These are phyloP conservation scores for Rynchops niger DNA, from an alignment of 2,113 vertebrate species.

Conservation along the genomic window DNA sequence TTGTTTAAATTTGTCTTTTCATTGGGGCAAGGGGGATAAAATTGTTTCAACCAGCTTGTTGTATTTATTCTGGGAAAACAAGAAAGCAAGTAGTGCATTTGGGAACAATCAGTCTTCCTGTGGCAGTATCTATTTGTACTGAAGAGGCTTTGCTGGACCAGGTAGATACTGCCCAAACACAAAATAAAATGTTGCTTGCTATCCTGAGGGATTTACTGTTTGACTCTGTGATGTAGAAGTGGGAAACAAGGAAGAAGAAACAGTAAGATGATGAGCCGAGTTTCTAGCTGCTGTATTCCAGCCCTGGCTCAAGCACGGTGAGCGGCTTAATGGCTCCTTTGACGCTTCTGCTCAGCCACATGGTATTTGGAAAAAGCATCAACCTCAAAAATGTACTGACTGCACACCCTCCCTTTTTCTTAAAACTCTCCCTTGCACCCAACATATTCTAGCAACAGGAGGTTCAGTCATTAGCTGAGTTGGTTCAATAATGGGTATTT, in stretches of 20 bases:
- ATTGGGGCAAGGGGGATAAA: neutral
- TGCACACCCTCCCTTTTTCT: neutral
- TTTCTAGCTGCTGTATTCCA: neutral
- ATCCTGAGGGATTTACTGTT: neutral
- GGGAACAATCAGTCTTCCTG: neutral
- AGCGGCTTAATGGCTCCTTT: neutral
- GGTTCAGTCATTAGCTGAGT: neutral
- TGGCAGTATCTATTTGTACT: neutral
- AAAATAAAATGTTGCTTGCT: neutral
- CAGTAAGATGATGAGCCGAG: neutral
- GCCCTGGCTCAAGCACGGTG: neutral
- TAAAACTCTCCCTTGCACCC: neutral
- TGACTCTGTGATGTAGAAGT: neutral
- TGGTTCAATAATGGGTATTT: neutral
- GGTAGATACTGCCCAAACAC: neutral
- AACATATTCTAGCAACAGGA: neutral
- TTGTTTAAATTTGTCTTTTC: neutral
- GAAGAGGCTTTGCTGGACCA: neutral
- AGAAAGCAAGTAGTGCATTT: neutral
- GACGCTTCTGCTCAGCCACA: neutral
- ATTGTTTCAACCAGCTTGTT: neutral
- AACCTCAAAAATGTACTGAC: neutral
- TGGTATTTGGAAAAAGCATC: neutral
- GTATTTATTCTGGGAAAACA: neutral
- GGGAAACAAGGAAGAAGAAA: neutral